phyloP scores from a whole-genome alignment of 37 sponge, comb jelly and placozoan species.

The Halichondria panicea region DNA sequence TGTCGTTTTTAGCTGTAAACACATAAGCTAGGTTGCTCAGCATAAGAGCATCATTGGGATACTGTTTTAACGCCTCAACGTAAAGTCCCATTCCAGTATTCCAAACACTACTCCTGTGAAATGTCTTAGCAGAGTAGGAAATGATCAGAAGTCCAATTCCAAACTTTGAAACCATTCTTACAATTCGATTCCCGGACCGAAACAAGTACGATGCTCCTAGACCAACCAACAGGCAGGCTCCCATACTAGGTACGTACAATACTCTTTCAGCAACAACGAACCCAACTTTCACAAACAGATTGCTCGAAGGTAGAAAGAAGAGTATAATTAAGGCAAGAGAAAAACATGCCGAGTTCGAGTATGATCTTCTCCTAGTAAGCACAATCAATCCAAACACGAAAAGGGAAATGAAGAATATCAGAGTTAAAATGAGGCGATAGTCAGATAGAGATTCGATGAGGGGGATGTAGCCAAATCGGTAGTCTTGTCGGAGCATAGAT shows the following conservation, averaged over 20 bases:
- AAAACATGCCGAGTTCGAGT: constrained; percentile 14
- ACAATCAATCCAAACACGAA: constrained; percentile 2
- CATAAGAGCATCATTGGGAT: constrained; percentile 72
- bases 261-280: constrained; percentile 95
- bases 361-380: not conserved
- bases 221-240: constrained; percentile 30
- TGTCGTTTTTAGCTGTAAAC: constrained; percentile 33
- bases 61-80: constrained; percentile 53
- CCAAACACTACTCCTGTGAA: constrained; percentile 76
- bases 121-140: constrained; percentile 57
- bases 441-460: constrained; percentile 60
- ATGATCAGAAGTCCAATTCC: constrained; percentile 30
- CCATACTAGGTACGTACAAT: constrained; percentile 85
- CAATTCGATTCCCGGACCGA: not conserved
- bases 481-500: constrained; percentile 76
- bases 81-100: constrained; percentile 56
- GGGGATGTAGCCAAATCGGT: constrained; percentile 82
- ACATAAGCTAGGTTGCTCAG: constrained; percentile 87
- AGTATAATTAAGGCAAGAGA: constrained; percentile 67
- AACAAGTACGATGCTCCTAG: constrained; percentile 14
- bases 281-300: constrained; percentile 89
- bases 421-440: constrained; percentile 63
- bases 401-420: constrained; percentile 41
- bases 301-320: constrained; percentile 89
- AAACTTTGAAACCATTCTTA: not conserved